phyloP scores from a whole-genome alignment of 2,113 vertebrate species.

The Daboia siamensis region DNA sequence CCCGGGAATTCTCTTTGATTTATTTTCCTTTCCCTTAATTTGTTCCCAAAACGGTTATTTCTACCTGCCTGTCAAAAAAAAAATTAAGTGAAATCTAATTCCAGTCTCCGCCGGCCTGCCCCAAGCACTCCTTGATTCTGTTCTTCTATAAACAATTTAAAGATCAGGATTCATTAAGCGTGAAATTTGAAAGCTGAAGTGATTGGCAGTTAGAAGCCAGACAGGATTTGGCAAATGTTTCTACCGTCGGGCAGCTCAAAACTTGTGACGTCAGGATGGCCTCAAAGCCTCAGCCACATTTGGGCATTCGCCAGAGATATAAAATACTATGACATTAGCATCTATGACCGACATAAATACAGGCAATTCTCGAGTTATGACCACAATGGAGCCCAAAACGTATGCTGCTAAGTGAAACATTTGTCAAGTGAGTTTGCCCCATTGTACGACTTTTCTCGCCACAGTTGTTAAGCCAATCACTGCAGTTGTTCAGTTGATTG shows the following conservation, averaged over 20 bases:
- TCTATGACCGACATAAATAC: neutral
- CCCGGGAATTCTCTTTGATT: neutral
- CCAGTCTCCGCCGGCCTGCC: too few relatives aligned
- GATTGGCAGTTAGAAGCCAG: neutral
- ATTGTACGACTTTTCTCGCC: too few relatives aligned
- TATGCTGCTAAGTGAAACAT: too few relatives aligned
- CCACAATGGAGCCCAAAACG: too few relatives aligned
- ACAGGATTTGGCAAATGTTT: neutral
- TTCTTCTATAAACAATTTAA: neutral
- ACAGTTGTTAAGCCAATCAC: too few relatives aligned
- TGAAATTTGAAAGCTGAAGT: neutral
- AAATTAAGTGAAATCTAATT: neutral
- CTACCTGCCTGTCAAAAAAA: neutral
- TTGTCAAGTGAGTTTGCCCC: too few relatives aligned
- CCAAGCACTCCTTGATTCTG: neutral
- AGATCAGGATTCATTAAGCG: neutral
- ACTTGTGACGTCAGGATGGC: neutral
- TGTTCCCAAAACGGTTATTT: neutral
- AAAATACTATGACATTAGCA: neutral
- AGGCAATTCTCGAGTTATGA: too few relatives aligned
- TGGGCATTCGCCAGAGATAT: neutral
- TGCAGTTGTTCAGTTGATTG: too few relatives aligned
- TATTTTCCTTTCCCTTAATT: neutral
- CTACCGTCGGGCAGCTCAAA: neutral
- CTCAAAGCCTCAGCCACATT: neutral